Percentiles rank a stretch among this genome's conserved stretches.
phyloP scores from a whole-genome alignment of 2,888 invertebrate genomes.

The Tachina fera region DNA sequence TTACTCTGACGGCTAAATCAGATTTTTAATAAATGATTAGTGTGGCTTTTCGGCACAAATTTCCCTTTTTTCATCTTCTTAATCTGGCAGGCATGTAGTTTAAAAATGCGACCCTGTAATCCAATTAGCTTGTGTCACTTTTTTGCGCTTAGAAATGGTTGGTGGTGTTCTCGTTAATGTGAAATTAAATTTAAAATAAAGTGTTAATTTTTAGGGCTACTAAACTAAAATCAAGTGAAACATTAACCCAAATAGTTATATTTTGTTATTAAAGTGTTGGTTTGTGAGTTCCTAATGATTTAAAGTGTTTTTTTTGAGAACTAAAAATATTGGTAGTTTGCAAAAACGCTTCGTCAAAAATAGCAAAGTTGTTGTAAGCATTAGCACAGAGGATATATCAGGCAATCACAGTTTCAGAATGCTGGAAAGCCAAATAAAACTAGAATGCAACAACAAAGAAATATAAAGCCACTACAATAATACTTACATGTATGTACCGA shows the following conservation, averaged over 20 bases:
- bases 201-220: background rate
- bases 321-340: no score
- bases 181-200: background rate
- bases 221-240: slow-evolving; percentile 10
- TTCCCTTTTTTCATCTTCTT: background rate
- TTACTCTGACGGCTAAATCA: no score
- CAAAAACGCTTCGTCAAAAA: no score
- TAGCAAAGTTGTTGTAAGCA: no score
- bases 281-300: background rate
- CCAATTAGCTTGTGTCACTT: slow-evolving; percentile 29
- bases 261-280: background rate
- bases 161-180: background rate
- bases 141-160: background rate
- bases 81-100: background rate
- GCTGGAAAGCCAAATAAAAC: no score
- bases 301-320: background rate
- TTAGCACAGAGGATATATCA: no score
- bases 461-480: no score
- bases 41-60: background rate
- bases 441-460: no score
- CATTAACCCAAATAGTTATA: background rate
- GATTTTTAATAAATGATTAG: no score
- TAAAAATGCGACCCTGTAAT: slow-evolving; percentile 34
- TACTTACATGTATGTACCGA: no score
- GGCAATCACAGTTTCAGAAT: no score